These are phyloP conservation scores for Sitta europaea DNA, from an alignment of 2,113 vertebrate genomes.

Conservation along the genomic window DNA sequence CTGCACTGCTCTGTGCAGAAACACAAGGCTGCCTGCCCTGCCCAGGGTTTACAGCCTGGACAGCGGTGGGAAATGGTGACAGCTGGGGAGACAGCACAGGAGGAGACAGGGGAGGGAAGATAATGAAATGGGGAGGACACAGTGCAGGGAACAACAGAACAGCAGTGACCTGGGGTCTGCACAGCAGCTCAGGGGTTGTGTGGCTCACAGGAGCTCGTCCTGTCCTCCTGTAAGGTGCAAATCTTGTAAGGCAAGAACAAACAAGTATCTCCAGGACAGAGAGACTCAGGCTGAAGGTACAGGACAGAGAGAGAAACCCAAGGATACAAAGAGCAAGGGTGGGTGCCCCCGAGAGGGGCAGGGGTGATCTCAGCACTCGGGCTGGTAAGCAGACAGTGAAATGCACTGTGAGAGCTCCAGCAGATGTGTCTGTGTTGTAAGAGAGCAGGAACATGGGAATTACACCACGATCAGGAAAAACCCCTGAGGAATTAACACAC, in stretches of 20 bases:
- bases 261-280: not conserved
- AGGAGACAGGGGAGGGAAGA: not conserved
- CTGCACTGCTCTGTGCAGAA: not conserved
- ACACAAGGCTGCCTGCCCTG: not conserved
- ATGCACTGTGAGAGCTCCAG: not conserved
- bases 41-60: not conserved
- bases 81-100: not conserved
- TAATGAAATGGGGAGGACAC: not conserved
- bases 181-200: rapidly evolving
- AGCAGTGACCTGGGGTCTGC: not conserved
- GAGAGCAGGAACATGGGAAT: not conserved
- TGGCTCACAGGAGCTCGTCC: rapidly evolving
- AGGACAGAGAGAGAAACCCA: not conserved
- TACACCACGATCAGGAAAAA: not conserved
- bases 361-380: rapidly evolving
- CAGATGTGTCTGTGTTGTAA: not conserved
- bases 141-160: not conserved
- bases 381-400: not conserved
- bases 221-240: not conserved
- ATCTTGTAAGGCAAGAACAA: not conserved
- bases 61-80: not conserved
- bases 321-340: not conserved
- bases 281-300: not conserved
- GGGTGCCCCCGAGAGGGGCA: not conserved
- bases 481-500: not conserved